A percentile compares a stretch with the other conserved stretches of the same genome.
These are phyloP conservation scores for Pseudomyrmex cubaensis DNA, from an alignment of 1,140 invertebrate species.

Conservation along the genomic window DNA sequence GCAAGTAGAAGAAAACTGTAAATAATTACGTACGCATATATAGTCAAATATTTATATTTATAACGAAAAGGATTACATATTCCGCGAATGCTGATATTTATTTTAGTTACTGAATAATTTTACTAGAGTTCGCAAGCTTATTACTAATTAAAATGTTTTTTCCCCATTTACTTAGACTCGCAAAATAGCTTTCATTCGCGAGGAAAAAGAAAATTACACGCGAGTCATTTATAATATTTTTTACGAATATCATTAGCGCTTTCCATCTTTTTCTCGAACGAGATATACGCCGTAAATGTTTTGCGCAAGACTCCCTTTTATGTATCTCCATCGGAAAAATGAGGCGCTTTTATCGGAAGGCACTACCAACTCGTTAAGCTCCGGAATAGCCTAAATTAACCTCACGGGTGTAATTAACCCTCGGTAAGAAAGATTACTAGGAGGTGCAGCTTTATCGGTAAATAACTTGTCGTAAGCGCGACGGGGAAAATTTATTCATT, in stretches of 20 bases:
- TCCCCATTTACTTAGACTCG: too few relatives aligned
- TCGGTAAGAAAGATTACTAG: constrained; percentile 15
- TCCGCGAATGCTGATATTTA: too few relatives aligned
- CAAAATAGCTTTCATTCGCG: too few relatives aligned
- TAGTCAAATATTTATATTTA: too few relatives aligned
- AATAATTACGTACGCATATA: too few relatives aligned
- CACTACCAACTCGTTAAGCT: constrained; percentile 46
- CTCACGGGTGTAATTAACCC: constrained; percentile 45
- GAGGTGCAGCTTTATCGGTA: constrained; percentile 32
- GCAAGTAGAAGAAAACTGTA: not conserved
- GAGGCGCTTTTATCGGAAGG: constrained; percentile 16
- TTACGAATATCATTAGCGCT: not conserved
- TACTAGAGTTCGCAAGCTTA: too few relatives aligned
- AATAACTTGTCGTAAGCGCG: constrained; percentile 42
- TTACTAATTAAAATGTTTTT: too few relatives aligned
- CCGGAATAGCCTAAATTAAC: constrained; percentile 52
- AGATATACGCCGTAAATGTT: not conserved
- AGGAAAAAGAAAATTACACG: too few relatives aligned
- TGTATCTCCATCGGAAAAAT: constrained; percentile 5
- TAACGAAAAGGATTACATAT: too few relatives aligned
- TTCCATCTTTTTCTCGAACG: not conserved
- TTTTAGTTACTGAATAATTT: too few relatives aligned
- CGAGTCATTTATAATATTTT: too few relatives aligned
- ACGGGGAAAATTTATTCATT: not conserved
- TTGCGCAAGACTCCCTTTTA: not conserved